These are phyloP conservation scores for Euspilapteryx auroguttella DNA, from an alignment of 2,888 invertebrate species.

Conservation along the genomic window DNA sequence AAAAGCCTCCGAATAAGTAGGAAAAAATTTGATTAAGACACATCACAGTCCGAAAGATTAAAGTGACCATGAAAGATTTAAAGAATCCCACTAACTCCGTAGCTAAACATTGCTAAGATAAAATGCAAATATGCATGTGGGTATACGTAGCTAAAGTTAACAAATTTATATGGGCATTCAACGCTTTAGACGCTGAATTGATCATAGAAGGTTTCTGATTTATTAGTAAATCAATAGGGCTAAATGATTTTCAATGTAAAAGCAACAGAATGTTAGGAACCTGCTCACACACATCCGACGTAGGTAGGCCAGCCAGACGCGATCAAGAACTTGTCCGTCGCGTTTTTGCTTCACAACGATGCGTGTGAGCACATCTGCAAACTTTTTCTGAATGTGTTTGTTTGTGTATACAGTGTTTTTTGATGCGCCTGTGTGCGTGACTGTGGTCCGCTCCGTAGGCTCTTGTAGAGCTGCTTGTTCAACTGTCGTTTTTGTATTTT, in stretches of 20 bases:
- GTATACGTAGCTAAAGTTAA: too few relatives aligned
- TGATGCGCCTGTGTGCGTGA: constrained; percentile 15
- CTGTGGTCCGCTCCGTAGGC: constrained; percentile 18
- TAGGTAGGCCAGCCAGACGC: constrained; percentile 15
- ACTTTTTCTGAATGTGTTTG: constrained; percentile 26
- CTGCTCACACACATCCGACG: constrained; percentile 11
- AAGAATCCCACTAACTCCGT: too few relatives aligned
- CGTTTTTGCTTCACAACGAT: constrained; percentile 29
- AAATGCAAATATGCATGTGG: too few relatives aligned
- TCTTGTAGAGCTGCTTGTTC: constrained; percentile 20
- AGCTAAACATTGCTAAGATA: too few relatives aligned
- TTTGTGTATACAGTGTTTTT: constrained; percentile 22
- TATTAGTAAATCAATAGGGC: too few relatives aligned
- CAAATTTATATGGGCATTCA: too few relatives aligned
- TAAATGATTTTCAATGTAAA: constrained; percentile 7
- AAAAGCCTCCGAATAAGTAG: too few relatives aligned
- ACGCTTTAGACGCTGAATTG: too few relatives aligned
- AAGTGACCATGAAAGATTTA: too few relatives aligned
- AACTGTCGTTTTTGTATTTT: constrained; percentile 17
- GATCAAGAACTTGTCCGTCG: constrained; percentile 20
- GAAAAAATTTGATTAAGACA: too few relatives aligned
- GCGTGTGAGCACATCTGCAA: constrained; percentile 48
- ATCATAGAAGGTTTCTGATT: too few relatives aligned
- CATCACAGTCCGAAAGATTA: too few relatives aligned
- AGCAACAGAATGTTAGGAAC: constrained; percentile 11